Conservation (phyloP, 2,113 vertebrate genomes). For the Enhydra lutris region DNA sequence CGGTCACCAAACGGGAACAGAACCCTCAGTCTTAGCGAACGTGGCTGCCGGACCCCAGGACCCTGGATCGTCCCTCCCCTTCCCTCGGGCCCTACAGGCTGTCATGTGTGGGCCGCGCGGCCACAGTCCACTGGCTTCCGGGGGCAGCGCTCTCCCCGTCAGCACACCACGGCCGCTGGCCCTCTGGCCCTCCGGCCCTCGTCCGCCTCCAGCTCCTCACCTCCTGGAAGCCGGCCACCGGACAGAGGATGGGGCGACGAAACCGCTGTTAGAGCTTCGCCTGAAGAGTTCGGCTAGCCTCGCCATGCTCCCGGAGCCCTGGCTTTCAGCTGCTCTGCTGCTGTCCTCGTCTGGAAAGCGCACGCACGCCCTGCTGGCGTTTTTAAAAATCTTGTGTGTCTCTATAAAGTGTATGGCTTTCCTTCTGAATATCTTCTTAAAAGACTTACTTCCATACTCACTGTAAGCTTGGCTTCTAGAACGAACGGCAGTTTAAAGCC, state of each 20-base stretch:
- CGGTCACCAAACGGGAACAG: not conserved
- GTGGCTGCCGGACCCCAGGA: rapidly evolving
- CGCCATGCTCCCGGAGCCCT: not conserved
- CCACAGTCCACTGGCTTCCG: too few relatives aligned
- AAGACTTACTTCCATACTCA: not conserved
- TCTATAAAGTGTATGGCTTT: not conserved
- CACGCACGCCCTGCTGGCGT: not conserved
- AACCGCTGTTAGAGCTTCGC: not conserved
- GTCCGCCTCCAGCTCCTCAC: not conserved
- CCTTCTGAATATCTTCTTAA: not conserved
- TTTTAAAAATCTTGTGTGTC: not conserved
- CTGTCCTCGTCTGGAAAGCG: not conserved
- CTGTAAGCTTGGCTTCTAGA: not conserved
- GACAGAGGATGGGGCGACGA: not conserved
- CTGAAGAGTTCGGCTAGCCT: too few relatives aligned
- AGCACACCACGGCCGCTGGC: too few relatives aligned
- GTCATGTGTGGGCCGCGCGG: too few relatives aligned
- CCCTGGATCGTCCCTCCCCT: not conserved
- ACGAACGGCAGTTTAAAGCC: not conserved
- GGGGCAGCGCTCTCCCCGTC: too few relatives aligned
- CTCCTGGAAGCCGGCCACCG: not conserved
- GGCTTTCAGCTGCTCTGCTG: not conserved
- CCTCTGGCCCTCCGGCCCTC: too few relatives aligned
- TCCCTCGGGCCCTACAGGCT: rapidly evolving
- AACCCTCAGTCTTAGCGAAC: not conserved